Evolutionary conservation across 1,140 invertebrate species (phyloP).

Genomic region (Pristionchus pacificus): DNA sequence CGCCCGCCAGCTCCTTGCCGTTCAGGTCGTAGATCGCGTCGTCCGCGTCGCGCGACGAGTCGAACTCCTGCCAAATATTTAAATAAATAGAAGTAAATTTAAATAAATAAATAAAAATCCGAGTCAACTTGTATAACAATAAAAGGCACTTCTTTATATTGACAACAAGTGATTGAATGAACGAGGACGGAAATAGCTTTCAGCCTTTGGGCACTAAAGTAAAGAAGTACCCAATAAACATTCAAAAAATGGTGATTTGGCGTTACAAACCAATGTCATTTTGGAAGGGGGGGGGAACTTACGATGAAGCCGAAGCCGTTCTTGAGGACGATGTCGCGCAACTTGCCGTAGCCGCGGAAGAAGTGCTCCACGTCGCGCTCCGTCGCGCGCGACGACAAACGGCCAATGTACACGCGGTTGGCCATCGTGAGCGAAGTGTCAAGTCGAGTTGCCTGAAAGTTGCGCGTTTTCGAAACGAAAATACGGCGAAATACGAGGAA

Average conservation of each 20-base stretch:
- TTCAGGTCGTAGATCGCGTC: slow-evolving; percentile 97
- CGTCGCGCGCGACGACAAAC: slow-evolving; percentile 78
- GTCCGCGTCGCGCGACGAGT: slow-evolving; percentile 93
- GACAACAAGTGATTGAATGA: too few relatives aligned
- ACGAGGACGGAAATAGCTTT: too few relatives aligned
- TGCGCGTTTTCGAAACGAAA: too few relatives aligned
- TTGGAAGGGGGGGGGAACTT: slow-evolving; percentile 61
- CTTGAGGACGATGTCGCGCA: slow-evolving; percentile 92
- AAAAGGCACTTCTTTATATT: too few relatives aligned
- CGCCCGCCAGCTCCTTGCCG: slow-evolving; percentile 88
- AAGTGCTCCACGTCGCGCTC: slow-evolving; percentile 95
- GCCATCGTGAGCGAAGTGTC: too few relatives aligned
- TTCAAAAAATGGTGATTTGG: too few relatives aligned
- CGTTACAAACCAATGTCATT: slow-evolving; percentile 13
- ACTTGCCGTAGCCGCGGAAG: slow-evolving; percentile 92
- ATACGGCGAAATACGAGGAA: too few relatives aligned
- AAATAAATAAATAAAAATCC: too few relatives aligned
- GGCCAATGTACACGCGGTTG: slow-evolving; percentile 87
- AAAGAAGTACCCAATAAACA: too few relatives aligned
- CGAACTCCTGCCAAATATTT: slow-evolving; percentile 75
- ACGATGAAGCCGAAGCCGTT: slow-evolving; percentile 99
- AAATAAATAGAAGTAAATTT: neutral
- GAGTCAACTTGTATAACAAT: too few relatives aligned
- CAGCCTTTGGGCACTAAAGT: too few relatives aligned
- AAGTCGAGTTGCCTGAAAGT: too few relatives aligned